A percentile compares a stretch with the other conserved stretches of the same genome.
phyloP scores from a whole-genome alignment of 1,140 invertebrate genomes.

The Onthophagus taurus region DNA sequence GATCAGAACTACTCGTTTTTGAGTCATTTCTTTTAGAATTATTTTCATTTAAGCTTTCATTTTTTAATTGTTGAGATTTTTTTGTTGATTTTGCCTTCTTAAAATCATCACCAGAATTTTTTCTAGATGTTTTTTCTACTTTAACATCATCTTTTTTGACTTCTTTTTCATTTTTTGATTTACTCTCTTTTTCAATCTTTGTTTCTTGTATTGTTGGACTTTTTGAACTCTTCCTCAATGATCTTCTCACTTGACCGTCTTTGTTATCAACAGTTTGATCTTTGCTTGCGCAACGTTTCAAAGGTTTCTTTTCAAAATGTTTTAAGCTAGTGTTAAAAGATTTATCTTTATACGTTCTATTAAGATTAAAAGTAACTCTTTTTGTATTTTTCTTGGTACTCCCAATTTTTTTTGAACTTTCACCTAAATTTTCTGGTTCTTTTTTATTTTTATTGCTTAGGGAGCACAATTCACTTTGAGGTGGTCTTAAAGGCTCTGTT shows the following conservation, averaged over 20 bases:
- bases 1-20: conserved; percentile 5
- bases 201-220: conserved; percentile 13
- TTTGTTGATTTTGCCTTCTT: not conserved
- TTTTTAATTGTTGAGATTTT: not conserved
- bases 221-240: not conserved
- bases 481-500: conserved; percentile 51
- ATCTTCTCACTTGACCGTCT: not conserved
- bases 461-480: conserved; percentile 46
- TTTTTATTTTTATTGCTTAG: conserved; percentile 42
- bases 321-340: too few relatives aligned
- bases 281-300: conserved; percentile 10
- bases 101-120: conserved; percentile 5
- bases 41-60: not conserved
- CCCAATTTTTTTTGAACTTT: conserved; percentile 23
- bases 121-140: not conserved
- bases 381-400: too few relatives aligned
- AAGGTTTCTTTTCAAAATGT: conserved; percentile 20
- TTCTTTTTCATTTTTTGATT: not conserved
- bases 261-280: not conserved
- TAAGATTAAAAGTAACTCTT: too few relatives aligned
- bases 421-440: conserved; percentile 13
- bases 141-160: not conserved
- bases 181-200: conserved; percentile 11
- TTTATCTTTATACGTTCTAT: too few relatives aligned
- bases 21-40: not conserved